A percentile compares a stretch with the other conserved stretches of the same genome.
Conservation (phyloP, 2,113 vertebrate genomes). For the Aleadryas rufinucha region DNA sequence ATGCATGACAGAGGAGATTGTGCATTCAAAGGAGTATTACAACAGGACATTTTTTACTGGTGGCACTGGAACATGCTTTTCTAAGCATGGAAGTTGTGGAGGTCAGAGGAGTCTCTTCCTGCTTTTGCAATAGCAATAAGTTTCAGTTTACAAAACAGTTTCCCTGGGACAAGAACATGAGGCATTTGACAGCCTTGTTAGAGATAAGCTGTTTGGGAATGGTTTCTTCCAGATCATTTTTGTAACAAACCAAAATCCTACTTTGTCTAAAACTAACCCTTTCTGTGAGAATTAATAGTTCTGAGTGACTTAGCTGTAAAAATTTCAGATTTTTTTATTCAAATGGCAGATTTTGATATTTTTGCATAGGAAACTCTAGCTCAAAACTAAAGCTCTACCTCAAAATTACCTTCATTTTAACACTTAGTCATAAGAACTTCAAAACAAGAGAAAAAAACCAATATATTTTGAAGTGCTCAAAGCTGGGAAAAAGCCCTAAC, state of each 20-base stretch:
- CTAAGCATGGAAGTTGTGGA: neutral
- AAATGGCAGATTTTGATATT: neutral
- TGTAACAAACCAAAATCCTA: neutral
- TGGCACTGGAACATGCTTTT: neutral
- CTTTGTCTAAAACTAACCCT: neutral
- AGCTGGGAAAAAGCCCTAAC: neutral
- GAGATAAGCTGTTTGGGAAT: neutral
- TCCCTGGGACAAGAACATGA: neutral
- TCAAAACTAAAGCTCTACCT: neutral
- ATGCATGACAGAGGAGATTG: fast-evolving
- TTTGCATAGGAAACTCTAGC: neutral
- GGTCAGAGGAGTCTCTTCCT: slow-evolving; percentile 7
- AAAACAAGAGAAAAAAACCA: neutral
- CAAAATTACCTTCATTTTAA: neutral
- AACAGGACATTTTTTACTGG: neutral
- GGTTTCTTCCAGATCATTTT: neutral
- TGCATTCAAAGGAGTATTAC: neutral
- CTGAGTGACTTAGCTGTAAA: neutral
- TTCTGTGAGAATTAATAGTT: neutral
- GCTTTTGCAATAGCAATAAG: neutral
- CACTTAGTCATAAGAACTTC: neutral
- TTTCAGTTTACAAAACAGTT: slow-evolving; percentile 37
- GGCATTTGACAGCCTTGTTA: neutral
- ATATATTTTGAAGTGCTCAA: neutral
- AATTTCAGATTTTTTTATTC: neutral